Base-by-base conservation (phyloP, 2,888 invertebrate genomes). In the Uloborus plumipes region DNA sequence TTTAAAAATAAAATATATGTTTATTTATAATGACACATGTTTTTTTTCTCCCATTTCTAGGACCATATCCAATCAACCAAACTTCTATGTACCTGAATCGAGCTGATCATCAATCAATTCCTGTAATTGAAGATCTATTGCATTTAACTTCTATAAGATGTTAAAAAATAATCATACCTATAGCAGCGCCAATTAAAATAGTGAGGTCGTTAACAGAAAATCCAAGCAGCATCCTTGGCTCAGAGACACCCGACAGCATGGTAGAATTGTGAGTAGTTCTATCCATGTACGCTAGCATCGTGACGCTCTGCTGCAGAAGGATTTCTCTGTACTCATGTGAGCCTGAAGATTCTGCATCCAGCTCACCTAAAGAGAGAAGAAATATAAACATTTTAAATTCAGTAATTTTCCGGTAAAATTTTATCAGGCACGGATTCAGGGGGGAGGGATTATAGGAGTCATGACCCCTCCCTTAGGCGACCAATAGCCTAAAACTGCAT, bases 271-370 rank as follows among this genome's bases (percentile, higher is more conserved):
- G 59, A 14, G 71, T 73, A 16, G 85, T 74, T 18, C 80, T 49
- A 47, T 85, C 85, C 85, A 85, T 85, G 69, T 85, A 85, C 20
- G 85, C 85, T 65, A 85, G 53, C 85, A 85, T 85, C 2, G 85
- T 85, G 14, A 85, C 85, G 58, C 85, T 85, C 39, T 85, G 85
- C 47, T 85, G 85, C 14, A 85, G 59, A 15, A 85, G 75, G 53
- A 85, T 72, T 72, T 84, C 84, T 26, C 78, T 59, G 26, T 75
- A 83, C n/a, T 77, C 84, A 39, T 70, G 72, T 11, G 78, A 66
- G 39, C 83, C 83, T 31, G 83, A 83, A 11, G 83, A 71, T 22
- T 83, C 83, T n/a, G 59, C 70, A 14, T 82, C 82, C 62, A 77
- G n/a, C 20, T 73, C 71, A 39, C 76, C 82, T 55, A 39, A n/a